Conservation (phyloP, 2,888 invertebrate genomes). For the Aphelenchoides bicaudatus region DNA sequence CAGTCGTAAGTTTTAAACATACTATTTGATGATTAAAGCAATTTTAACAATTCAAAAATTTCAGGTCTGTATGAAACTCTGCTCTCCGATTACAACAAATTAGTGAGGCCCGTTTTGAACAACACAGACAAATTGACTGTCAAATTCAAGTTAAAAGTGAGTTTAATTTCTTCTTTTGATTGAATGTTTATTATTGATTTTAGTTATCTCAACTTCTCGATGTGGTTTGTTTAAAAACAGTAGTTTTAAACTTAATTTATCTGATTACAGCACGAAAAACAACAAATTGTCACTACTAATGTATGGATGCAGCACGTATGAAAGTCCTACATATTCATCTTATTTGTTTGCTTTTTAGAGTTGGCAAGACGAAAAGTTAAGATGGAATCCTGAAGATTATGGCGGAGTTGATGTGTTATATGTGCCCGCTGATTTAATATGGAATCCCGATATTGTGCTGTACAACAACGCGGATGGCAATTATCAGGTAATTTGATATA, state of each 20-base stretch:
- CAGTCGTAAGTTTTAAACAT: no score
- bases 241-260: conserved; percentile 2
- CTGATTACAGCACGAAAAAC: conserved; percentile 71
- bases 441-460: conserved; percentile 36
- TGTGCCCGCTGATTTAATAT: conserved; percentile 60
- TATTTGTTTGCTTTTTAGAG: conserved; percentile 43
- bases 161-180: no score
- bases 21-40: no score
- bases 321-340: conserved; percentile 22
- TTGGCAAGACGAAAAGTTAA: conserved; percentile 60
- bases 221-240: conserved; percentile 61
- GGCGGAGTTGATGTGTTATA: conserved; percentile 61
- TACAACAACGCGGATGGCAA: conserved; percentile 62
- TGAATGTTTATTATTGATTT: no score
- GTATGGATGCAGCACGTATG: conserved; percentile 61
- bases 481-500: conserved; percentile 61
- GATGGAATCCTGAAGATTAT: conserved; percentile 60
- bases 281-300: conserved; percentile 55
- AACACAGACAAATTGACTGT: conserved; percentile 67
- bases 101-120: conserved; percentile 60
- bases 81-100: conserved; percentile 58
- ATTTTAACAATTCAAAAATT: conserved; percentile 39
- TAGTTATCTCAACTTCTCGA: conserved; percentile 73
- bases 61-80: conserved; percentile 55
- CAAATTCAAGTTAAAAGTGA: conserved; percentile 67